A percentile compares a stretch with the other conserved stretches of the same genome.
phyloP scores from a whole-genome alignment of 2,113 vertebrate species.

The Eudyptes chrysolophus region DNA sequence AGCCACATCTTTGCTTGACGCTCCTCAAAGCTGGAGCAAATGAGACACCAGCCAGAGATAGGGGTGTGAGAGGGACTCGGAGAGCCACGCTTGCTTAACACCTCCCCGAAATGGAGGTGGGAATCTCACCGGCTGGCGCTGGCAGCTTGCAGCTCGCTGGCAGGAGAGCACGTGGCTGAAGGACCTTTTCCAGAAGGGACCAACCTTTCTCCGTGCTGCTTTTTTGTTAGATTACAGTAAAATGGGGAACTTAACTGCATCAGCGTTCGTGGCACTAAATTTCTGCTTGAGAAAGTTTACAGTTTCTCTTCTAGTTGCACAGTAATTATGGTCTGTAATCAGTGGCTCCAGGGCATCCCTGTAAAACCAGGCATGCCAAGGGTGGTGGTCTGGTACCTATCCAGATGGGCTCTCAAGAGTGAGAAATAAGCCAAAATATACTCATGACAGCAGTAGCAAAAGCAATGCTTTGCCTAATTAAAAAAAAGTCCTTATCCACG shows the following conservation, averaged over 20 bases:
- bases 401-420: background rate
- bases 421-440: background rate
- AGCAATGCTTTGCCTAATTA: background rate
- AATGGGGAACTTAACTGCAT: background rate
- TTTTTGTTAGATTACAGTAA: background rate
- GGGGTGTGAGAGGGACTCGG: background rate
- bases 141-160: background rate
- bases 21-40: background rate
- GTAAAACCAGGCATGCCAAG: background rate
- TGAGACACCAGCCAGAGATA: background rate
- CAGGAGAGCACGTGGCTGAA: background rate
- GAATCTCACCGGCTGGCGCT: background rate
- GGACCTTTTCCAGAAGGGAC: background rate
- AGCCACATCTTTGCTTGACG: background rate
- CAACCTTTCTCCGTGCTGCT: background rate
- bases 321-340: background rate
- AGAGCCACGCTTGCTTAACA: background rate
- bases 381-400: background rate
- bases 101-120: background rate
- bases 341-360: background rate
- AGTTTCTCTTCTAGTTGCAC: background rate
- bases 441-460: background rate
- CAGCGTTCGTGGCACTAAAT: rapidly evolving
- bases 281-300: background rate
- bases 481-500: background rate